phyloP scores from a whole-genome alignment of 2,797 vertebrate species.

The Anabacerthia variegaticeps region DNA sequence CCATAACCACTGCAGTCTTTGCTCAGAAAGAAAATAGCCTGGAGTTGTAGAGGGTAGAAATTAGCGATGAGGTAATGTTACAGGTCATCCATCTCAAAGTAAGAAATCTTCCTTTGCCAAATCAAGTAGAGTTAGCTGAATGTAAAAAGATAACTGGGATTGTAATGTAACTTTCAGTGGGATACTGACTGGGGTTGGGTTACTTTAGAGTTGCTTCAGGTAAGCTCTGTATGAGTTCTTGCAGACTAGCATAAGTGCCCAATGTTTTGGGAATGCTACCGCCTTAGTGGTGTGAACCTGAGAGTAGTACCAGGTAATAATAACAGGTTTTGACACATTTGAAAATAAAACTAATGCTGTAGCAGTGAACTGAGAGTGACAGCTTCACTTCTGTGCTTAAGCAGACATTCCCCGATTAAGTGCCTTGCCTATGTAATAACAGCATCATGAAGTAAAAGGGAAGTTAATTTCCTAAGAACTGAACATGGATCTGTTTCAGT shows the following conservation, averaged over 20 bases:
- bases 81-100: neutral
- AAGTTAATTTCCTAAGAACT: neutral
- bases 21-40: neutral
- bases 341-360: neutral
- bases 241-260: neutral
- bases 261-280: neutral
- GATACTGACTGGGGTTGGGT: neutral
- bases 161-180: neutral
- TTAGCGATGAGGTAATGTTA: neutral
- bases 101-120: neutral
- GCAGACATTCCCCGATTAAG: neutral
- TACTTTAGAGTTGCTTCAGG: neutral
- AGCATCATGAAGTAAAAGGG: neutral
- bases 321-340: neutral
- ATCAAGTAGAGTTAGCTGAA: neutral
- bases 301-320: neutral
- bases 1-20: neutral
- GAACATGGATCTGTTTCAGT: neutral
- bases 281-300: neutral
- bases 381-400: neutral
- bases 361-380: neutral
- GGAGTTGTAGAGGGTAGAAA: neutral
- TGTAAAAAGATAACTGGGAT: neutral
- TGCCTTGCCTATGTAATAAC: neutral
- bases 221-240: neutral